Base-by-base conservation (phyloP, 1,140 invertebrate species). In the Solenopsis invicta region DNA sequence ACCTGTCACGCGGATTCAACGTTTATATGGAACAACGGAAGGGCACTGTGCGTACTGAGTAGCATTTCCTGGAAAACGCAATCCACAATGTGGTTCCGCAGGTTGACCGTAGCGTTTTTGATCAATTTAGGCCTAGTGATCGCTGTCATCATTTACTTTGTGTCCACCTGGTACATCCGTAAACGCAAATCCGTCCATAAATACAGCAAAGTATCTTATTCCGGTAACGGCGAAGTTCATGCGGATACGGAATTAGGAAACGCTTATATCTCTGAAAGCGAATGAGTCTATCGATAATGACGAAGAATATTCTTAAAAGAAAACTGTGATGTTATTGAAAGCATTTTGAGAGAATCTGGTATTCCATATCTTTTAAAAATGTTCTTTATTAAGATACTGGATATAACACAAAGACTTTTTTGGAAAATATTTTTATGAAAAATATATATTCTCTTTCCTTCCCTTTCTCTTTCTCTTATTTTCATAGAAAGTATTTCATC, bases 41-140 rank as follows among this genome's bases (percentile, higher is more conserved):
- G 80, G 9, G 59, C 87, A 45, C 77, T 90, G 4, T 94, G 93
- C 72, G 56, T 93, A 13, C 66, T 87, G n/a, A 90, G 81, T 8
- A 87, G 89, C 2, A 48, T 93, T 10, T 76, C 89, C 10, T 93
- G 89, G 92, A 91, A 76, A 29, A 88, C 87, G 21, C 81, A 91
- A 24, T 91, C 92, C 18, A 92, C 92, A 29, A 48, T 89, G 9
- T 94, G 93, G 93, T 92, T 90, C 80, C 91, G 91, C 59, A 61
- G 90, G 21, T 89, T 93, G 88, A 80, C 88, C n/a, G 48, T 93
- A 4, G 18, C 88, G 2, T 88, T 93, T n/a, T 54, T 61, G 6
- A 5, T 92, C 21, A 93, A 89, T 66, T 16, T 89, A 5, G 2
- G 16, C 21, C 0, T 87, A 0, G 52, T 87, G 21, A 50, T 45